These are phyloP conservation scores for Halisarca cf. caerulea DNA, from an alignment of 37 sponge, comb jelly and placozoan genomes.

Conservation along the genomic window DNA sequence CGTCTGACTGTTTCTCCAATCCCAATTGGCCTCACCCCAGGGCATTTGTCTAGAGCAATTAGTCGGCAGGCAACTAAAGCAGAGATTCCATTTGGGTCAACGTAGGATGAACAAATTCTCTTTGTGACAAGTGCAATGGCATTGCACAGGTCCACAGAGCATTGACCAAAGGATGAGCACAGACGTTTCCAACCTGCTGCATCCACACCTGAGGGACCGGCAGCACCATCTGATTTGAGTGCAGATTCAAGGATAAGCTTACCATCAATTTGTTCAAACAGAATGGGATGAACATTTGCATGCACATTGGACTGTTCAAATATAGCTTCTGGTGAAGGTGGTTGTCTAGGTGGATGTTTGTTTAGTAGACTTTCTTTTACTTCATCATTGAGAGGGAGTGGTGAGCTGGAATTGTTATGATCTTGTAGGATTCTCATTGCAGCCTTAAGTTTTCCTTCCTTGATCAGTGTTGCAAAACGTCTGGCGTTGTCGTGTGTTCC, in stretches of 20 bases:
- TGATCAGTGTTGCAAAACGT: conserved; percentile 14
- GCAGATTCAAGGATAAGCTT: conserved; percentile 22
- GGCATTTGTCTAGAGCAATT: conserved; percentile 62
- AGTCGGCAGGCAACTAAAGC: conserved; percentile 50
- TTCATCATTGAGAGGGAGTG: neutral
- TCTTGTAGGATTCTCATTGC: conserved; percentile 21
- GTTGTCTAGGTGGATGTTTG: conserved; percentile 35
- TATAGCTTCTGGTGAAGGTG: neutral
- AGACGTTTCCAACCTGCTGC: conserved; percentile 40
- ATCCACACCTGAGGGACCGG: conserved; percentile 57
- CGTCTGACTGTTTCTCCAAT: conserved; percentile 43
- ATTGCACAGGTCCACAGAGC: conserved; percentile 48
- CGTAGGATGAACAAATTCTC: conserved; percentile 28
- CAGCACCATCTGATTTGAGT: conserved; percentile 37
- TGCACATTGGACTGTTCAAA: neutral
- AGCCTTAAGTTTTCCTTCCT: neutral
- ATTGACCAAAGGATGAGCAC: conserved; percentile 28
- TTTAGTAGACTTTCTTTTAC: neutral
- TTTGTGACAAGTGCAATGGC: conserved; percentile 46
- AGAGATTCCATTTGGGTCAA: conserved; percentile 37
- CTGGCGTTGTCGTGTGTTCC: neutral
- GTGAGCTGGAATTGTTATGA: neutral
- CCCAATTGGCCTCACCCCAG: conserved; percentile 55
- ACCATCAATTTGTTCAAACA: conserved; percentile 55
- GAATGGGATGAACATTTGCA: conserved; percentile 1